Percentiles rank a stretch among this genome's conserved stretches.
phyloP scores from a whole-genome alignment of 2,888 invertebrate species.

The Apotomis capreana region DNA sequence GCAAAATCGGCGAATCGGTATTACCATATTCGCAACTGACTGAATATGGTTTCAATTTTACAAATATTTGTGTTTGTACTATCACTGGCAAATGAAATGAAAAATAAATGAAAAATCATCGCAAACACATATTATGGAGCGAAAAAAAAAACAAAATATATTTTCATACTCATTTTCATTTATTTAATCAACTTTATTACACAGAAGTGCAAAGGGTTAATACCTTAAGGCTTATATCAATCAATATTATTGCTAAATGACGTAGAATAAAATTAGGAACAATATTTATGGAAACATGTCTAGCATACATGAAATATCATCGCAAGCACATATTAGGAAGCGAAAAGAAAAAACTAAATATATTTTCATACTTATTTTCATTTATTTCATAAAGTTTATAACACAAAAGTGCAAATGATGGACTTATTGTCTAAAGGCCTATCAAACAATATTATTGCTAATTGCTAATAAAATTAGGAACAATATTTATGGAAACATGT shows the following conservation, averaged over 20 bases:
- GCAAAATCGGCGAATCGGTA: too few species aligned
- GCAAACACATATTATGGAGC: too few species aligned
- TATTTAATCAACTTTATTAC: too few species aligned
- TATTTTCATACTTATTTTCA: not conserved
- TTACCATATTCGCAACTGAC: too few species aligned
- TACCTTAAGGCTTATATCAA: not conserved
- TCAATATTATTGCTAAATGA: not conserved
- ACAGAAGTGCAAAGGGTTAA: not conserved
- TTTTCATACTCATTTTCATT: not conserved
- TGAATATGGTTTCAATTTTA: too few species aligned
- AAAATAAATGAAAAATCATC: too few species aligned
- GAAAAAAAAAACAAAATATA: conserved; percentile 1
- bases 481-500: not conserved
- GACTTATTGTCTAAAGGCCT: not conserved
- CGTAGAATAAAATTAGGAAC: conserved; percentile 16
- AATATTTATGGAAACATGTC: not conserved
- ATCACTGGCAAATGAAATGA: too few species aligned
- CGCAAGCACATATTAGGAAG: too few species aligned
- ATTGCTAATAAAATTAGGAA: conserved; percentile 15
- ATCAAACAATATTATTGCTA: not conserved
- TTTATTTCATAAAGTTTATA: too few species aligned
- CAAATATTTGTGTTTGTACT: too few species aligned
- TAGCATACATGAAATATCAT: not conserved
- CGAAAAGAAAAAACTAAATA: conserved; percentile 1
- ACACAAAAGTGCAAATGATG: too few species aligned